Base-by-base conservation (phyloP, 2,113 vertebrate species). In the Australoheros scitulus region DNA sequence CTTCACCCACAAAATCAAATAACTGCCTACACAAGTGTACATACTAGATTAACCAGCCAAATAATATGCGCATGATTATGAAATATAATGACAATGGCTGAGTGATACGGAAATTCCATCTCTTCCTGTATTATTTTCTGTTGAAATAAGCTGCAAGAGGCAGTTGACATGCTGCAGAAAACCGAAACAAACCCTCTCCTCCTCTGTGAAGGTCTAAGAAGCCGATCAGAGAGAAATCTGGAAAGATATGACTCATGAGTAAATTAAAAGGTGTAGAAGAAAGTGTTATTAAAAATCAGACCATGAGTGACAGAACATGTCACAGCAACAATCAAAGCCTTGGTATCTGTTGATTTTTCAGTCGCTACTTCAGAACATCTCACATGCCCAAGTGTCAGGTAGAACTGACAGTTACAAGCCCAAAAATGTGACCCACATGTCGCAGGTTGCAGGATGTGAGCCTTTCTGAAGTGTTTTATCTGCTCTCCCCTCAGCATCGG, bases 401-500 rank as follows among this genome's bases (percentile, higher is more conserved):
- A 52, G 76, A 70, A 84, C 20, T 87, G 88, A 82, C 88, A 80
- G 82, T 76, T 84, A 87, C 80, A 87, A 79, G 72, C 70, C 78
- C 43, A 22, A 43, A 87, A 82, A 52, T 82, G 64, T 80, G 76
- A 81, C 88, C 84, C 76, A 86, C 47, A 79, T 78, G 81, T 81
- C 57, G 47, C 81, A 86, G 85, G 61, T 83, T 81, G 74, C 56
- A 76, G 60, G 56, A 80, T 83, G 55, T 92, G 56, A 86, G 75
- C 56, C 64, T 57, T 75, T 85, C 36, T 78, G 55, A 82, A 70
- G n/a, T 57, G 5, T 38, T 29, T 52, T 50, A 22, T 76, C 5
- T 72, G n/a, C 58, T 82, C 61, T 90, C n/a, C 32, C 56, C 63
- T 89, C 91, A 97, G 97, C 26, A 81, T 97, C 0, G 96, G 96